A percentile compares a stretch with the other conserved stretches of the same genome.
Evolutionary conservation across 2,113 vertebrate species (phyloP).

Genomic region (Cryptotis parvus): DNA sequence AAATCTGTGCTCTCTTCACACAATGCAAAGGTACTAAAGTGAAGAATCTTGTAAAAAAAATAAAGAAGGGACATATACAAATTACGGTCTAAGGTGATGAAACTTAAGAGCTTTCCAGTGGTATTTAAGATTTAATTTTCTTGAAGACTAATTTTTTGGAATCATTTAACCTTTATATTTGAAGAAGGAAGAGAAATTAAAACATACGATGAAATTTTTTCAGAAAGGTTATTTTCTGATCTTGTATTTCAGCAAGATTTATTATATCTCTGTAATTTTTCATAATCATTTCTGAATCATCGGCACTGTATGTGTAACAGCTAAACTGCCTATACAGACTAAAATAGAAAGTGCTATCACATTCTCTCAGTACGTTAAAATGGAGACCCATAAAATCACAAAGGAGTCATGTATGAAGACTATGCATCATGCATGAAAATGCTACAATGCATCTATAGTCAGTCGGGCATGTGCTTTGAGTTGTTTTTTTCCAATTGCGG

Average conservation of each 20-base stretch:
- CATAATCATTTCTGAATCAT: not conserved
- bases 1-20: too few relatives aligned
- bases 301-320: not conserved
- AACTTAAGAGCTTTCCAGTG: not conserved
- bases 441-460: too few relatives aligned
- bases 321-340: not conserved
- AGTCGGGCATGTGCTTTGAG: not conserved
- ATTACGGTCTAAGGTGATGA: not conserved
- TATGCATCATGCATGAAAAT: not conserved
- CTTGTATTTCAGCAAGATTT: constrained; percentile 7
- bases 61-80: not conserved
- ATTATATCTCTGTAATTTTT: not conserved
- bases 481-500: constrained; percentile 50
- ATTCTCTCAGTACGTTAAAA: not conserved
- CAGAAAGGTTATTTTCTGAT: not conserved
- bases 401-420: too few relatives aligned
- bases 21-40: not conserved
- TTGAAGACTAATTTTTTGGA: not conserved
- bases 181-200: not conserved
- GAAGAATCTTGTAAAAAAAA: not conserved
- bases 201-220: not conserved
- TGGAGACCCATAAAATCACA: not conserved
- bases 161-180: not conserved
- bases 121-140: not conserved
- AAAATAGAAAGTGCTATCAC: not conserved